A percentile compares a stretch with the other conserved stretches of the same genome.
These are phyloP conservation scores for Toxotes jaculatrix DNA, from an alignment of 2,113 vertebrate species.

Conservation along the genomic window DNA sequence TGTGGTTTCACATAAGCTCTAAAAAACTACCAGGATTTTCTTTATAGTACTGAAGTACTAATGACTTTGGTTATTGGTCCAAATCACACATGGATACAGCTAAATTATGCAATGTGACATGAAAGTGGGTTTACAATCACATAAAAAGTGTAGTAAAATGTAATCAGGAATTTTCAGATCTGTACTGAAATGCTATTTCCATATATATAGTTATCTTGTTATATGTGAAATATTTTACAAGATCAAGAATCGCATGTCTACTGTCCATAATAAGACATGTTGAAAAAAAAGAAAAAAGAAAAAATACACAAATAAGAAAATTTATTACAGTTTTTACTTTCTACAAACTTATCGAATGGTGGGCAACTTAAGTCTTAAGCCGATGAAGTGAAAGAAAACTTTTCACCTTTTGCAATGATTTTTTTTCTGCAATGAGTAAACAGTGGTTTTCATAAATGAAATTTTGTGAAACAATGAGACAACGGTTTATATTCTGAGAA, in stretches of 20 bases:
- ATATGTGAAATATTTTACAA: background rate
- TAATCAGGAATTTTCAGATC: background rate
- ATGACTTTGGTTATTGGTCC: background rate
- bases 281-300: background rate
- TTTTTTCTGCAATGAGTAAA: background rate
- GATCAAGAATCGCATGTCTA: background rate
- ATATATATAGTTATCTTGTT: background rate
- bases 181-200: background rate
- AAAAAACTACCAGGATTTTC: background rate
- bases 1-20: background rate
- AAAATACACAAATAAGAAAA: background rate
- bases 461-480: background rate
- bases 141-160: slow-evolving; percentile 1
- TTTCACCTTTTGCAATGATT: background rate
- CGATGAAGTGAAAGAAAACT: background rate
- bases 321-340: background rate
- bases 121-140: background rate
- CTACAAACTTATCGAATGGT: background rate
- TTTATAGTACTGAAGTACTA: background rate
- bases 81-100: background rate
- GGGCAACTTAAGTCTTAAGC: background rate
- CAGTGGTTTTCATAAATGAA: background rate
- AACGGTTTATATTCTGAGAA: background rate
- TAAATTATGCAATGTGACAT: background rate
- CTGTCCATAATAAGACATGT: background rate